Conservation (phyloP, 1,140 invertebrate genomes). For the Nasonia giraulti region DNA sequence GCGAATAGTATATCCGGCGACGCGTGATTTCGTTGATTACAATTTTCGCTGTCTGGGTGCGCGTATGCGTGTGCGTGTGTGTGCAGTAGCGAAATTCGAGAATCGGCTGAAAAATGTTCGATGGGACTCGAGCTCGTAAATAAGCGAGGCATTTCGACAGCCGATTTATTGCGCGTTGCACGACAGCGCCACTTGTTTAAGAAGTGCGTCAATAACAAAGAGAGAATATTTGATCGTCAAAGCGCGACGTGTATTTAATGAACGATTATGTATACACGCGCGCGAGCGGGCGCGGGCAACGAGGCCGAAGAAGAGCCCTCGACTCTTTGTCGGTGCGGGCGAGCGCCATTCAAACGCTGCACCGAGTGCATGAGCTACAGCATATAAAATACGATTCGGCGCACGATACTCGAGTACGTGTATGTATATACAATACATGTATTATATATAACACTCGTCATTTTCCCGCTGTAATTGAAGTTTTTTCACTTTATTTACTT, state of each 20-base stretch:
- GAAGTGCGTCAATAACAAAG: background rate
- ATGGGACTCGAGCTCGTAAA: background rate
- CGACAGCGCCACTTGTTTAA: background rate
- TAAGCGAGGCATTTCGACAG: background rate
- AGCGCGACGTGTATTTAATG: background rate
- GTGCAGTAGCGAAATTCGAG: background rate
- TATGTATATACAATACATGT: too few relatives aligned
- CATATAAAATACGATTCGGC: too few relatives aligned
- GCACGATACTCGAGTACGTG: background rate
- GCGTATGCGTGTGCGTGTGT: too few relatives aligned
- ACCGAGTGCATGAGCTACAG: background rate
- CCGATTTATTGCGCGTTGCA: background rate
- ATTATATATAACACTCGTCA: background rate
- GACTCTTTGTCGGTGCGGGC: background rate
- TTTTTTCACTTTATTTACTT: constrained; percentile 30
- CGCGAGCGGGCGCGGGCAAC: too few relatives aligned
- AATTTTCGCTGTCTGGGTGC: too few relatives aligned
- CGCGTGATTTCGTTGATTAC: background rate
- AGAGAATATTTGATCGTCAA: background rate
- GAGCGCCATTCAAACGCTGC: background rate
- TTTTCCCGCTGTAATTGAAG: constrained; percentile 29
- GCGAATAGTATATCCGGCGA: too few relatives aligned
- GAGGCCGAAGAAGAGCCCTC: background rate
- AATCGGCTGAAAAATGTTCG: background rate
- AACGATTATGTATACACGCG: background rate